These are phyloP conservation scores for Tachuris rubrigastra DNA, from an alignment of 2,113 vertebrate genomes.

Conservation along the genomic window DNA sequence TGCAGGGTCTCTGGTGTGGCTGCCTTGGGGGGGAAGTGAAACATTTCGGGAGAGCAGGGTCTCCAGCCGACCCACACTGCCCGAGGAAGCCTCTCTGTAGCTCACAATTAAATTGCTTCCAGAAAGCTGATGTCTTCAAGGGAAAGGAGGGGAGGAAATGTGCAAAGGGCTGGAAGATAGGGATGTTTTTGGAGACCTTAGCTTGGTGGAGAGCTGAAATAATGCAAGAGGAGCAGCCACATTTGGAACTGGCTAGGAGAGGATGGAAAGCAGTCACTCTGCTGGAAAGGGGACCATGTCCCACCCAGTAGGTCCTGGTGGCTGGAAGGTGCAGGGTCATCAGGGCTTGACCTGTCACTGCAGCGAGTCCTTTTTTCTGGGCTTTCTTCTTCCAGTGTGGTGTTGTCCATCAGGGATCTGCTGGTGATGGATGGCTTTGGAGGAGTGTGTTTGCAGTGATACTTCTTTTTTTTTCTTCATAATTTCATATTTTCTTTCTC, in stretches of 20 bases:
- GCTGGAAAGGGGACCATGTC: not conserved
- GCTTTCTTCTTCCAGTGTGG: not conserved
- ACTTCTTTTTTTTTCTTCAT: not conserved
- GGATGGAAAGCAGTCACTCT: not conserved
- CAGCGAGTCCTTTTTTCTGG: accelerated
- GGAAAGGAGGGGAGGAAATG: not conserved
- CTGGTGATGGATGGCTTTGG: not conserved
- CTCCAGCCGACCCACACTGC: not conserved
- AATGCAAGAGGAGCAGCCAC: accelerated
- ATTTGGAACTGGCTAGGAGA: not conserved
- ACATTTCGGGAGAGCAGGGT: not conserved
- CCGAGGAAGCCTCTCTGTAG: not conserved
- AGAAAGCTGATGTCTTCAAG: not conserved
- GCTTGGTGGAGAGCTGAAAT: not conserved
- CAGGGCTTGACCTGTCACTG: not conserved
- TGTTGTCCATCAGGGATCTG: not conserved
- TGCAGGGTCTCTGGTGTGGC: not conserved
- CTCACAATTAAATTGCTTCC: conserved; percentile 25
- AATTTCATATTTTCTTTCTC: not conserved
- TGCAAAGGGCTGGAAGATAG: not conserved
- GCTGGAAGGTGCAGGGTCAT: not conserved
- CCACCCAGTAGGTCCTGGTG: not conserved
- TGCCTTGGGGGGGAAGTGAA: not conserved
- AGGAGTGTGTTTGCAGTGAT: accelerated
- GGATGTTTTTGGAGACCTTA: not conserved